phyloP scores from a whole-genome alignment of 2,113 vertebrate genomes.

The Muntiacus muntjak region DNA sequence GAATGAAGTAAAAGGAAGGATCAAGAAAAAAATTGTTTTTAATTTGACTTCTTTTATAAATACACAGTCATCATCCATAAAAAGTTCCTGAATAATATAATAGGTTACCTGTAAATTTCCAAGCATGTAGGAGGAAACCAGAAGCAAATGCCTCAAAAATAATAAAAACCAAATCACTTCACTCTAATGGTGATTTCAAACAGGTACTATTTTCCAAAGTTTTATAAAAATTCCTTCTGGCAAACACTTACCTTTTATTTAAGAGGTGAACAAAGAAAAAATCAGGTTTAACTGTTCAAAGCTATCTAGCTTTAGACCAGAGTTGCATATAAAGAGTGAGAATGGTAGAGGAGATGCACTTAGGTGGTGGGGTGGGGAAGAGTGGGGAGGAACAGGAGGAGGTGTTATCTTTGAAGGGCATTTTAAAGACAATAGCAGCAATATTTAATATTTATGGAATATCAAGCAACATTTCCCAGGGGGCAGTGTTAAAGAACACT shows the following conservation, averaged over 20 bases:
- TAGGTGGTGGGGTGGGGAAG: neutral
- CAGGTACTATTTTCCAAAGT: neutral
- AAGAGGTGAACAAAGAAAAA: neutral
- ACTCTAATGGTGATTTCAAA: neutral
- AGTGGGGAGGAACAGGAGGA: neutral
- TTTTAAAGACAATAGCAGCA: neutral
- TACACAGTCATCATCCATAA: neutral
- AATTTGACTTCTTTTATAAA: constrained; percentile 8
- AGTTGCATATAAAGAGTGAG: neutral
- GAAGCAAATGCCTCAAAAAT: neutral
- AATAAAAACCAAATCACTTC: neutral
- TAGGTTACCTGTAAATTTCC: neutral
- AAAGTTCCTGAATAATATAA: neutral
- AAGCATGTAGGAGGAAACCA: neutral
- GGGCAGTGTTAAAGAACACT: neutral
- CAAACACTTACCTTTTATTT: neutral
- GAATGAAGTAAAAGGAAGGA: neutral
- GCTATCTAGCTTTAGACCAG: neutral
- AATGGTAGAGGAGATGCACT: neutral
- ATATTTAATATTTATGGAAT: neutral
- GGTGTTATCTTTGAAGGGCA: neutral
- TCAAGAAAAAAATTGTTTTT: constrained; percentile 18
- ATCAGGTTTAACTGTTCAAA: neutral
- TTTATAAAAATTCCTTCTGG: neutral
- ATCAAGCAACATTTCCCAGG: neutral